These are phyloP conservation scores for Coptotermes formosanus DNA, from an alignment of 1,140 invertebrate genomes.

Conservation along the genomic window DNA sequence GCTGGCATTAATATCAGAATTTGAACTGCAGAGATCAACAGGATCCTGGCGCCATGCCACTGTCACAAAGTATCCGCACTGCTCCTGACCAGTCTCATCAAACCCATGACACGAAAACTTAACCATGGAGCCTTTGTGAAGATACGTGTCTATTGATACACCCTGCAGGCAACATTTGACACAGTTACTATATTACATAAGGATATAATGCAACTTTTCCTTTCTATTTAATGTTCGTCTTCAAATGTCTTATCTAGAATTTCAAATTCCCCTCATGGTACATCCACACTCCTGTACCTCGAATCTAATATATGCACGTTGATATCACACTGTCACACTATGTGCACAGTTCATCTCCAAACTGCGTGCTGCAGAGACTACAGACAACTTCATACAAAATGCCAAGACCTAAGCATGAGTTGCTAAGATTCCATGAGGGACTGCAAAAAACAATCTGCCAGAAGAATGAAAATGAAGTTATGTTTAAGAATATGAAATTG, in stretches of 20 bases:
- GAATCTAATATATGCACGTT: not conserved
- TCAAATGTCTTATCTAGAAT: too few relatives aligned
- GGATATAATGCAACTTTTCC: not conserved
- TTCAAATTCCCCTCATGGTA: not conserved
- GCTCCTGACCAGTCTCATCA: constrained; percentile 28
- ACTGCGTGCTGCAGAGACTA: not conserved
- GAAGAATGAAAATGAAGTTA: not conserved
- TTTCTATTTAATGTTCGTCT: too few relatives aligned
- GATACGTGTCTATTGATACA: constrained; percentile 27
- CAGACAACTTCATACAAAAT: not conserved
- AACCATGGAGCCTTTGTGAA: constrained; percentile 36
- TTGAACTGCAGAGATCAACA: not conserved
- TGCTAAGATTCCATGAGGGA: too few relatives aligned
- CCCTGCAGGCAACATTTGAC: not conserved
- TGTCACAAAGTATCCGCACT: constrained; percentile 37
- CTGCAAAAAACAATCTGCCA: too few relatives aligned
- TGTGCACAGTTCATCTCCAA: not conserved
- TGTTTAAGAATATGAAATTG: too few relatives aligned
- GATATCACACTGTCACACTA: not conserved
- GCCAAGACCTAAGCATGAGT: not conserved
- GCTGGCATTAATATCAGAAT: not conserved
- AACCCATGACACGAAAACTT: constrained; percentile 41
- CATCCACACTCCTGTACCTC: not conserved
- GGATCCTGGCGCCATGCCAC: constrained; percentile 36
- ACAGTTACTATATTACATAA: not conserved